Conservation (phyloP, 1,140 invertebrate species). For the Drosophila nannoptera region DNA sequence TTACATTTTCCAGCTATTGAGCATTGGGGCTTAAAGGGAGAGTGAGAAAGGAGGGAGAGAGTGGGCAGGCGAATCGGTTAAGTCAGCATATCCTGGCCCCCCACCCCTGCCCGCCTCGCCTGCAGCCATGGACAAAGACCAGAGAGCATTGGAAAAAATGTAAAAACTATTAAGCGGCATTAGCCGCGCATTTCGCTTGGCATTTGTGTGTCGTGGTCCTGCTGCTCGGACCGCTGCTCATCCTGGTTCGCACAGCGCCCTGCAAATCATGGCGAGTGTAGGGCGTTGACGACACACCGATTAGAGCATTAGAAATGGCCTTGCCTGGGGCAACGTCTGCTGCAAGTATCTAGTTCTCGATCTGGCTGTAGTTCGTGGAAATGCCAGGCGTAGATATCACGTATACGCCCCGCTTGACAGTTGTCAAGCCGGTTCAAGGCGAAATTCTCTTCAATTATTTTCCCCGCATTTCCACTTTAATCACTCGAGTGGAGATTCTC, state of each 20-base stretch:
- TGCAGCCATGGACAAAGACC: conserved; percentile 42
- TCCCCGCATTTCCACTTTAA: no score
- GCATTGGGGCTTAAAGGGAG: conserved; percentile 50
- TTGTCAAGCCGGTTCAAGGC: no score
- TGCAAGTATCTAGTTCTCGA: background rate
- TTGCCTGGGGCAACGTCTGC: background rate
- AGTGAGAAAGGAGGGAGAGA: no score
- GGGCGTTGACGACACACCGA: conserved; percentile 23
- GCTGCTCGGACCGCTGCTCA: conserved; percentile 22
- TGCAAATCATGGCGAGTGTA: conserved; percentile 25
- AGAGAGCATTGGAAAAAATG: conserved; percentile 65
- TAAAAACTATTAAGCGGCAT: conserved; percentile 77
- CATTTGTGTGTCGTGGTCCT: conserved; percentile 50
- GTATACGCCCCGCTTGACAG: no score
- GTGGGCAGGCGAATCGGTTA: conserved; percentile 58
- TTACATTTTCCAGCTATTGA: conserved; percentile 77
- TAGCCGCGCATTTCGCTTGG: conserved; percentile 72
- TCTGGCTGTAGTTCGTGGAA: no score
- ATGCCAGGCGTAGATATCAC: no score
- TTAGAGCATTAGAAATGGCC: background rate
- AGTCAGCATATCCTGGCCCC: conserved; percentile 59
- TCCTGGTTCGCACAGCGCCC: conserved; percentile 7
- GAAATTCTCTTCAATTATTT: no score
- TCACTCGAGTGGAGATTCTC: no score
- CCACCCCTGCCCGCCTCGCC: background rate